Evolutionary conservation across 2,113 vertebrate genomes (phyloP).

Genomic region (Gambusia holbrooki): DNA sequence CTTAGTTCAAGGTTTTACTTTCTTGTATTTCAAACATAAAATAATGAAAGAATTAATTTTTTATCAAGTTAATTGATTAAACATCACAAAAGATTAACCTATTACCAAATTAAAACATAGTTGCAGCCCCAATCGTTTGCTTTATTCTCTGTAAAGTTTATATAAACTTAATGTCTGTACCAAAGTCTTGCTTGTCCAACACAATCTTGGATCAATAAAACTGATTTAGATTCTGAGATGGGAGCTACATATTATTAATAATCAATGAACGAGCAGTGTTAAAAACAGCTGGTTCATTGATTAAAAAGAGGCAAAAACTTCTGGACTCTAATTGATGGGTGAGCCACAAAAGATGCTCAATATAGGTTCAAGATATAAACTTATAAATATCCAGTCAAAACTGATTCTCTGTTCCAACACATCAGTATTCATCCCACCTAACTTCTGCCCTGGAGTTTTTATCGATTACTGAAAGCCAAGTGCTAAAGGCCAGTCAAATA

Average conservation of each 20-base stretch:
- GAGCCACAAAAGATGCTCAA: slow-evolving; percentile 46
- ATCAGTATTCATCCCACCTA: slow-evolving; percentile 74
- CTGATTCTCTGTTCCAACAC: slow-evolving; percentile 48
- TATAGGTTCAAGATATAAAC: slow-evolving; percentile 49
- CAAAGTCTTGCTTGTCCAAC: too few relatives aligned
- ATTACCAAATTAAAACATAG: too few relatives aligned
- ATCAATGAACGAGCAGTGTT: slow-evolving; percentile 39
- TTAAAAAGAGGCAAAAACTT: slow-evolving; percentile 43
- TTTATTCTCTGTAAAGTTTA: too few relatives aligned
- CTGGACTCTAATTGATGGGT: slow-evolving; percentile 30
- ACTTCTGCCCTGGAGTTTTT: slow-evolving; percentile 46
- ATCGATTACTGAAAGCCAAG: slow-evolving; percentile 71
- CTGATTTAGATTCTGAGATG: slow-evolving; percentile 21
- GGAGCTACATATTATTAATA: slow-evolving; percentile 38
- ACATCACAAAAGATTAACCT: too few relatives aligned
- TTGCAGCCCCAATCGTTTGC: background rate
- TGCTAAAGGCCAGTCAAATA: slow-evolving; percentile 72
- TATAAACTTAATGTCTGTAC: too few relatives aligned
- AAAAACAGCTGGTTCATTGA: too few relatives aligned
- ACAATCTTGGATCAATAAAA: too few relatives aligned
- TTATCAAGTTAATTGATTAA: too few relatives aligned
- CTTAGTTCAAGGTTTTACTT: too few relatives aligned
- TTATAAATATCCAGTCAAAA: slow-evolving; percentile 44
- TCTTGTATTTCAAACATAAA: too few relatives aligned
- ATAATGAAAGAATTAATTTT: too few relatives aligned